Base-by-base conservation (phyloP, 2,888 invertebrate species). In the Eumerus sabulonum region DNA sequence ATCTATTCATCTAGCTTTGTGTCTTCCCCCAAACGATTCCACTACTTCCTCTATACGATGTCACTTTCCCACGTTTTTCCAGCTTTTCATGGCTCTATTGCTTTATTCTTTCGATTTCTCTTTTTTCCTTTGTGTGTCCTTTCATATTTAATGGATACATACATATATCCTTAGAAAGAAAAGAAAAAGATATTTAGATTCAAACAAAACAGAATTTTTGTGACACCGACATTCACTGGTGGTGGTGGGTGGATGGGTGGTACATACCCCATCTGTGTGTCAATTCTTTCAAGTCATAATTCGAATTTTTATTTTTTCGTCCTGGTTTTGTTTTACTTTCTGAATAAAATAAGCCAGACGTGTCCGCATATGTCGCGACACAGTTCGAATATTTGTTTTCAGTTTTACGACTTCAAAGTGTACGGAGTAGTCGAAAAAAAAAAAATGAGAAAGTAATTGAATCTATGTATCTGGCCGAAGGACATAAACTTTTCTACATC, bases 81-180 rank as follows among this genome's bases (percentile, higher is more conserved):
- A 27, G 27, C 27, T 7, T 27, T 27, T 27, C 27, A 27, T 27
- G 9, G 40, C 53, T 36, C 62, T 14, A 14, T 42, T 16, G 18
- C 48, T 60, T 40, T n/a, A n/a, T n/a, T n/a, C n/a, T n/a, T n/a
- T n/a, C n/a, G n/a, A n/a, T n/a, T n/a, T n/a, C n/a, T n/a, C n/a
- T n/a, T n/a, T n/a, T n/a, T n/a, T n/a, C n/a, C n/a, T n/a, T n/a
- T n/a, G n/a, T n/a, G n/a, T n/a, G n/a, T 47, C 72, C 56, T 62
- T 72, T 77, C 67, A 77, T 67, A 73, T 72, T 62, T 70, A 70
- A 66, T 59, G 77, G 68, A 64, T 79, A 60, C 40, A 40, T 40
- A 40, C 47, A 67, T 71, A 54, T 64, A 59, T 73, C 57, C 67
- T 68, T 44, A 73, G 73, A 59, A 42, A 63, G 45, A 57, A 27